Conservation (phyloP, 2,113 vertebrate genomes). For the Mirounga angustirostris region DNA sequence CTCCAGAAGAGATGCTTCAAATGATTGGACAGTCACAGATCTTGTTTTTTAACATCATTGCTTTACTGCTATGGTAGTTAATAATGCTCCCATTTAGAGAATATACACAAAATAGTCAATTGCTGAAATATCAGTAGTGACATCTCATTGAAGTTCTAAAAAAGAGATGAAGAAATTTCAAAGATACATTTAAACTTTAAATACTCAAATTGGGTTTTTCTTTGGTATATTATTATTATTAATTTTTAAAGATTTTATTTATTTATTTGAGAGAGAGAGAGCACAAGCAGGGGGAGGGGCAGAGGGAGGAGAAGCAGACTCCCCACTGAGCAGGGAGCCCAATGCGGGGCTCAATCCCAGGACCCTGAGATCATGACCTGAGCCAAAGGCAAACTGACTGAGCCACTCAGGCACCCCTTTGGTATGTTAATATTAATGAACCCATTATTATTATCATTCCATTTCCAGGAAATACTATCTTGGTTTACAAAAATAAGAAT, state of each 20-base stretch:
- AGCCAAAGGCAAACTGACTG: background rate
- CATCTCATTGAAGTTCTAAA: background rate
- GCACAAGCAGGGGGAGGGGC: background rate
- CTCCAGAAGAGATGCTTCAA: background rate
- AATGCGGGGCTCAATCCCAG: background rate
- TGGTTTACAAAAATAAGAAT: constrained; percentile 24
- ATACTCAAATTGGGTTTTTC: background rate
- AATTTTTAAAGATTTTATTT: background rate
- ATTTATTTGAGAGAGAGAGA: background rate
- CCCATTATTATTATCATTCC: background rate
- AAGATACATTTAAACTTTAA: constrained; percentile 1
- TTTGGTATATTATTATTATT: background rate
- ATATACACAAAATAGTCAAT: background rate
- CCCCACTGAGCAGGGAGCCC: background rate
- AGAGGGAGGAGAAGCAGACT: background rate
- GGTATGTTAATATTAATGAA: background rate
- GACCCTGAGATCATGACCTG: background rate
- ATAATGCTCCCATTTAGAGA: background rate
- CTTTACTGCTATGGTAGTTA: background rate
- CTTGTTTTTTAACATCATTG: constrained; percentile 5
- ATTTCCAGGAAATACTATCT: background rate
- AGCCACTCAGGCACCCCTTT: background rate
- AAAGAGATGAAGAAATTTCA: background rate
- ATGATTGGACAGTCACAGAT: background rate
- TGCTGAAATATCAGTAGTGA: background rate